Base-by-base conservation (phyloP, 2,113 vertebrate genomes). In the Silurus meridionalis region DNA sequence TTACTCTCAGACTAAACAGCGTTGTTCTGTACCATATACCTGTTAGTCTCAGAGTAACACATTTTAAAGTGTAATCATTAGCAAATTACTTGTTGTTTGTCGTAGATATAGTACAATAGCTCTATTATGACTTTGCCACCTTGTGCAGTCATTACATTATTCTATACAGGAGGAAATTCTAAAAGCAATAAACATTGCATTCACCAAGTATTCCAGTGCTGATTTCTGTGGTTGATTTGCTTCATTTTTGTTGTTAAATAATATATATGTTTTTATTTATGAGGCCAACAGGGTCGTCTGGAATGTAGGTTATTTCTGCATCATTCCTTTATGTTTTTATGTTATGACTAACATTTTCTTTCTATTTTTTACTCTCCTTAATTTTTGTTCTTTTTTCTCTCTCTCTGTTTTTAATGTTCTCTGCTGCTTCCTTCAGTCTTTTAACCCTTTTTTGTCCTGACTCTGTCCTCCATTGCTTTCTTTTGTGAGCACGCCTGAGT, bases 191-290 rank as follows among this genome's bases (percentile, higher is more conserved):
- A 83, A 71, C 79, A 48, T 48, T 23, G 46, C 53, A 53, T 15
- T 37, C 77, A 77, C 60, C 66, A 46, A 77, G 60, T 66, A 69
- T 75, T 78, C 60, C 61, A 78, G 71, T 25, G 60, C 63, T 52
- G 78, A 82, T 63, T 6, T 63, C 53, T 8, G 46, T 69, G 37
- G 25, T 57, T 77, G 67, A 77, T 81, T 37, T 82, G 77, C 69
- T 5, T 58, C 80, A 69, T 85, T 83, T 82, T 21, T 71, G n/a
- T 83, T 77, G 81, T 37, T 83, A 66, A 78, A 69, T 64, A 64
- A 55, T 75, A 66, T 55, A 77, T 37, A n/a, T n/a, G n/a, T 37
- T 37, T 69, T 77, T 53, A 14, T 84, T 60, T 69, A 77, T 5
- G 8, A 85, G n/a, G 61, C 46, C 72, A 83, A 78, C 48, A 14